Conservation (phyloP, 1,140 invertebrate genomes). For the Berghia stephanieae region DNA sequence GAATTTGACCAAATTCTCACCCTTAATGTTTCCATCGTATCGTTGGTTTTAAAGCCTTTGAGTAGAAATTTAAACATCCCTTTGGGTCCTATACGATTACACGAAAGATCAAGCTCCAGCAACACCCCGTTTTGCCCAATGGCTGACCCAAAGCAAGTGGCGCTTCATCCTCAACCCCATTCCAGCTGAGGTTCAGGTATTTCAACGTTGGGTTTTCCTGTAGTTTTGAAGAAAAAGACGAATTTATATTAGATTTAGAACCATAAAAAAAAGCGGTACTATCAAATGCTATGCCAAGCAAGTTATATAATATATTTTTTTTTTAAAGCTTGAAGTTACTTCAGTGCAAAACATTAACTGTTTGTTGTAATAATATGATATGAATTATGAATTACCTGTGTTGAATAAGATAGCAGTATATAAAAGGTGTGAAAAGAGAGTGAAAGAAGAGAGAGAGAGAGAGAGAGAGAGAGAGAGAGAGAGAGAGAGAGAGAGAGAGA, state of each 20-base stretch:
- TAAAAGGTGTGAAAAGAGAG: not conserved
- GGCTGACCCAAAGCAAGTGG: slow-evolving; percentile 44
- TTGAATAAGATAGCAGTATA: not conserved
- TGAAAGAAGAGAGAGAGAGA: slow-evolving; percentile 4
- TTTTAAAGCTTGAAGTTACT: no score
- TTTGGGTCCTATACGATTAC: slow-evolving; percentile 50
- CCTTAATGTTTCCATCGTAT: slow-evolving; percentile 48
- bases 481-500: no score
- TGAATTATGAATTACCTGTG: no score
- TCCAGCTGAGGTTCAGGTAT: slow-evolving; percentile 56
- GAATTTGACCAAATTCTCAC: slow-evolving; percentile 32
- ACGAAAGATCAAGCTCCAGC: slow-evolving; percentile 55
- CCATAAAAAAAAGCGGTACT: no score
- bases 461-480: no score
- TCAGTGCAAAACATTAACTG: no score
- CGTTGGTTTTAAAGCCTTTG: slow-evolving; percentile 52
- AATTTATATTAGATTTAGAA: not conserved
- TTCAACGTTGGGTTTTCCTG: slow-evolving; percentile 56
- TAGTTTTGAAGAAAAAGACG: not conserved
- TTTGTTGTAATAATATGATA: no score
- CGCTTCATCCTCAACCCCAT: slow-evolving; percentile 57
- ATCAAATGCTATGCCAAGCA: no score
- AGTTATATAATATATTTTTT: no score
- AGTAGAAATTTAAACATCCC: slow-evolving; percentile 52
- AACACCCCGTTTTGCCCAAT: slow-evolving; percentile 51